Evolutionary conservation across 2,113 vertebrate species (phyloP), one percentile per base, ranked within the genome.

Genomic region (Pachycephala philippinensis): DNA sequence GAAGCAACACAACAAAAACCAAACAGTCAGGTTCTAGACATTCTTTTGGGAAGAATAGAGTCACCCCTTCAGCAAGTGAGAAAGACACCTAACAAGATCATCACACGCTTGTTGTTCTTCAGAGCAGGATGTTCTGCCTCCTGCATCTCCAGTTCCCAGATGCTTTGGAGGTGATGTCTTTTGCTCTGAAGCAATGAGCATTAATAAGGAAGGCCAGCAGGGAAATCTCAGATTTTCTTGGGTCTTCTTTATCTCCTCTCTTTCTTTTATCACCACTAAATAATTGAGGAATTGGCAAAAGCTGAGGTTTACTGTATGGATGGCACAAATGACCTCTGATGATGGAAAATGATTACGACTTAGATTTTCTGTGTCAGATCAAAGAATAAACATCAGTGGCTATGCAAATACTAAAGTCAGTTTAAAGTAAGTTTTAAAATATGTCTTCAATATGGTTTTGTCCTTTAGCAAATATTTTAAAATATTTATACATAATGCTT

Each of bases 401-500:
- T 84, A 79, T 72, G 40, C 49, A 79, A 87, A 86, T 40, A 61
- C 54, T 88, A 64, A 79, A 74, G 53, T 80, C 66, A 88, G 39
- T 83, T 93, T 87, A 87, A 93, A 89, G 50, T 22, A 69, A 76
- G 24, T 83, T 95, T 92, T 93, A 69, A 74, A 92, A 86, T 95
- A 90, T 52, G 3, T n/a, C 84, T 93, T 83, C 82, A 83, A 63
- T 91, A 90, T 69, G 54, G 12, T 83, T 96, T 91, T 83, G 33
- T 83, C 88, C 57, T 87, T 91, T 63, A 79, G 39, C 63, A 94
- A 95, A 83, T 84, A 90, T 94, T 95, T 95, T 19, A 40, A 95
- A 94, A 93, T 90, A 72, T 96, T 96, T 96, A 85, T 65, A 84
- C 39, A 90, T 54, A 83, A 83, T 90, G 37, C 47, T 59, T 83